phyloP scores from a whole-genome alignment of 2,797 vertebrate genomes.

The Acanthornis magna region DNA sequence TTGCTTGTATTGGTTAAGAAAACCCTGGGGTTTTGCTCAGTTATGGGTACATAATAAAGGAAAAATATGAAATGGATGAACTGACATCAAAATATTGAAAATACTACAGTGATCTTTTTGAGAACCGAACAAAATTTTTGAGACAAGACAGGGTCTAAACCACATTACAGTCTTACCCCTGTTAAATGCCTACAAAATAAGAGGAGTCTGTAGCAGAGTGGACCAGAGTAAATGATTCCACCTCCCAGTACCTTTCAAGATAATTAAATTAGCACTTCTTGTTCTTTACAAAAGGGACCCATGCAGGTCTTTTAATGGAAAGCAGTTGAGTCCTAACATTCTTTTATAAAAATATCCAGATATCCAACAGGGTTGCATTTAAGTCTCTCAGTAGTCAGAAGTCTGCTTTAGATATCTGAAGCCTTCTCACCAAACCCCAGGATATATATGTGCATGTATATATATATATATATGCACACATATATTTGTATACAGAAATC shows the following conservation, averaged over 20 bases:
- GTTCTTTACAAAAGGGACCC: background rate
- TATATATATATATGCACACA: too few species aligned
- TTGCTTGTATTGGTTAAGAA: background rate
- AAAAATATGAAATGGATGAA: background rate
- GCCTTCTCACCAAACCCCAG: background rate
- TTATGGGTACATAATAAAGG: background rate
- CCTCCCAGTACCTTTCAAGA: background rate
- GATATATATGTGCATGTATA: too few species aligned
- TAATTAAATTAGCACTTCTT: background rate
- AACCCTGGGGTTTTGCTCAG: background rate
- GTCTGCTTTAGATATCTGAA: background rate
- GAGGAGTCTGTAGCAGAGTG: background rate
- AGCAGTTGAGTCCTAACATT: background rate
- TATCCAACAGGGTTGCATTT: background rate
- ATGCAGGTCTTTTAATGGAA: background rate
- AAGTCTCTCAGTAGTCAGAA: background rate
- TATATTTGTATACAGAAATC: background rate
- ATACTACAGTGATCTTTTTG: background rate
- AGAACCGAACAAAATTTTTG: background rate
- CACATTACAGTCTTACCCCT: background rate
- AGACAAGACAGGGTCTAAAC: background rate
- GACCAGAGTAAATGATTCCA: background rate
- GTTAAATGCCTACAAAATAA: background rate
- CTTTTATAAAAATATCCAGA: background rate
- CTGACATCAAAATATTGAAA: background rate